phyloP scores from a whole-genome alignment of 2,797 vertebrate species.

The Peromyscus attwateri region DNA sequence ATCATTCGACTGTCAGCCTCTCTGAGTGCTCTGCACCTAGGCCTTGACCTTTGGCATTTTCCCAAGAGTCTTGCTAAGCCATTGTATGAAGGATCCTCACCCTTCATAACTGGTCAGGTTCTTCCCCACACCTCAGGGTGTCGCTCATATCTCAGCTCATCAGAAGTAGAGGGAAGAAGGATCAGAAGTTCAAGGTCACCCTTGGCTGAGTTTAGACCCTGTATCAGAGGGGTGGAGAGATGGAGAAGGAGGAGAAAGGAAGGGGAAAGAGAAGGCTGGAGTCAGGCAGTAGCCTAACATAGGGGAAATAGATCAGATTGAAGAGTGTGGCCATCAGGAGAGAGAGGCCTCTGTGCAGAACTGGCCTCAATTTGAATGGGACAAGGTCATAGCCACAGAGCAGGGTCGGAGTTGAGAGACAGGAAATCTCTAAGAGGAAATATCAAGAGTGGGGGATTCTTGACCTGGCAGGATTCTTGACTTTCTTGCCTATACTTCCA shows the following conservation, averaged over 20 bases:
- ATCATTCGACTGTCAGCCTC: not conserved
- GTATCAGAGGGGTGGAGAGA: not conserved
- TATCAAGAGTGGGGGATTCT: no score
- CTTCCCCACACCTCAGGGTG: not conserved
- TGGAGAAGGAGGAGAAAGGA: not conserved
- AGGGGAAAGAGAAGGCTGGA: not conserved
- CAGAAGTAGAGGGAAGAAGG: not conserved
- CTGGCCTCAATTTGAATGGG: not conserved
- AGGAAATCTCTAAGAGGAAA: not conserved
- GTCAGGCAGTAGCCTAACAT: not conserved
- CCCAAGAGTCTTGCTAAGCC: not conserved
- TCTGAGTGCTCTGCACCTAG: not conserved
- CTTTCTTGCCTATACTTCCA: not conserved
- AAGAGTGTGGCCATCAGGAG: not conserved
- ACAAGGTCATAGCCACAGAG: not conserved
- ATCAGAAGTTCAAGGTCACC: not conserved
- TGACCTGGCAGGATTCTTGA: not conserved
- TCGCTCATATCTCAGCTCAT: not conserved
- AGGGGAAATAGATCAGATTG: not conserved
- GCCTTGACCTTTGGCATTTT: conserved; percentile 22
- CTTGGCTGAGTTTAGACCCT: not conserved
- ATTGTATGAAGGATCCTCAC: not conserved
- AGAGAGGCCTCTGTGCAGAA: not conserved
- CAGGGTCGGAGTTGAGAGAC: not conserved
- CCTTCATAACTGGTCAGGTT: not conserved